These are phyloP conservation scores for Heliconius charithonia DNA, from an alignment of 2,888 invertebrate species.

Conservation along the genomic window DNA sequence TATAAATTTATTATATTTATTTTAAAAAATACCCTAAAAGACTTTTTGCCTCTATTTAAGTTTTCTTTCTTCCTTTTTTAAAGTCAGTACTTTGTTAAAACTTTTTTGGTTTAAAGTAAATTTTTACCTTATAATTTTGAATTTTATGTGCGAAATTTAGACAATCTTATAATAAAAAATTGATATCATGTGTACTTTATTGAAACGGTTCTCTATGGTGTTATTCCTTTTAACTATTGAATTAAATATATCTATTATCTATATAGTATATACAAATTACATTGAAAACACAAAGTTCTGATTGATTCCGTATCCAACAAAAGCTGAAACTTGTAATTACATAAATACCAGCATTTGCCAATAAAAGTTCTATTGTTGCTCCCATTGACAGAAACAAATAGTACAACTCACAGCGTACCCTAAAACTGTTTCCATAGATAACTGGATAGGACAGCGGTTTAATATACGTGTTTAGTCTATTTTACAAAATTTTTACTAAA, in stretches of 20 bases:
- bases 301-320: constrained; percentile 11
- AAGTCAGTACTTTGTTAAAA: too few species aligned
- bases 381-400: constrained; percentile 42
- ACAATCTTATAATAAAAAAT: too few species aligned
- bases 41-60: too few species aligned
- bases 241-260: not conserved
- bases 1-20: too few species aligned
- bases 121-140: too few species aligned
- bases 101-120: too few species aligned
- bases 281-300: not conserved
- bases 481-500: not conserved
- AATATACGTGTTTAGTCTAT: not conserved
- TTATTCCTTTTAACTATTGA: not conserved
- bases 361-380: constrained; percentile 43
- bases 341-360: constrained; percentile 44
- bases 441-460: not conserved
- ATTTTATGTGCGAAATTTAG: too few species aligned
- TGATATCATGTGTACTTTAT: too few species aligned
- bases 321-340: constrained; percentile 45
- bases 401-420: constrained; percentile 32
- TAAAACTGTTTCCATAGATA: constrained; percentile 17
- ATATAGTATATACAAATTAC: not conserved
- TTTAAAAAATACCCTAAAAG: too few species aligned
- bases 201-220: not conserved
- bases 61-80: too few species aligned